Percentiles rank a stretch among this genome's conserved stretches.
phyloP scores from a whole-genome alignment of 1,140 invertebrate species.

The Pseudomyrmex gracilis region DNA sequence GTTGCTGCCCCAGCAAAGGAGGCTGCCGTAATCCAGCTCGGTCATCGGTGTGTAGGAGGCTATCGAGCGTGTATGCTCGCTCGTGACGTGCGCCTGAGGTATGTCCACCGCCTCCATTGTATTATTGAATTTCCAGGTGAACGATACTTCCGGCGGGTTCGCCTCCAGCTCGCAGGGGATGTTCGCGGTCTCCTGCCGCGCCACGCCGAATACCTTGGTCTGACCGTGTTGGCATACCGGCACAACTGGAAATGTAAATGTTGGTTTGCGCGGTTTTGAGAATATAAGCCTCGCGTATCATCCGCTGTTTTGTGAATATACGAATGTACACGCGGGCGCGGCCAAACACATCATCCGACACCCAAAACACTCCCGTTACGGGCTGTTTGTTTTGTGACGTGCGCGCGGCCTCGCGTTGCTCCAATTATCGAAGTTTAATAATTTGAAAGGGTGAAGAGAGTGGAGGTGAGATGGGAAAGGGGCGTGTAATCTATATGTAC shows the following conservation, averaged over 20 bases:
- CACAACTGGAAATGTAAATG: constrained; percentile 86
- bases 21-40: constrained; percentile 90
- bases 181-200: constrained; percentile 90
- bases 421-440: constrained; percentile 27
- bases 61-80: constrained; percentile 87
- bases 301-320: background rate
- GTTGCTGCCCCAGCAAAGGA: constrained; percentile 90
- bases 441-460: background rate
- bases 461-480: background rate
- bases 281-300: constrained; percentile 1
- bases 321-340: background rate
- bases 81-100: constrained; percentile 86
- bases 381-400: background rate
- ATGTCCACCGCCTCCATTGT: constrained; percentile 89
- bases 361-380: background rate
- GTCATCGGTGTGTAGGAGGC: constrained; percentile 90
- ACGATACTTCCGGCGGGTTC: constrained; percentile 91
- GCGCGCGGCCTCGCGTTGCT: background rate
- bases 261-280: constrained; percentile 22
- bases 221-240: constrained; percentile 90
- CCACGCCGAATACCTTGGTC: constrained; percentile 90
- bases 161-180: constrained; percentile 94
- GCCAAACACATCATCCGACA: constrained; percentile 3
- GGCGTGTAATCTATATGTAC: background rate
- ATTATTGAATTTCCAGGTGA: constrained; percentile 93